Evolutionary conservation across 2,888 invertebrate genomes (phyloP).

Genomic region (Eupeodes luniger): DNA sequence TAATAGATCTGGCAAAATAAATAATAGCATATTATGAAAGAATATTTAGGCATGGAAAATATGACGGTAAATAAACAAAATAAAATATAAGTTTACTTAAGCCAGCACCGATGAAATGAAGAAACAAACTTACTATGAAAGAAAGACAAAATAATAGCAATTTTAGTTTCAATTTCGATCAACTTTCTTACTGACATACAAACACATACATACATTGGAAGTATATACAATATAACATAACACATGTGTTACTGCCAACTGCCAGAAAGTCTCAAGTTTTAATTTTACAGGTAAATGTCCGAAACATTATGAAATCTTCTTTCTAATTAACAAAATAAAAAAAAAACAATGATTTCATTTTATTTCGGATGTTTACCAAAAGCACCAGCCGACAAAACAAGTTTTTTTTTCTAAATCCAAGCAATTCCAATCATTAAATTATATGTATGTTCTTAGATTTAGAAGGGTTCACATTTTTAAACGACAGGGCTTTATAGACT

Average conservation of each 20-base stretch:
- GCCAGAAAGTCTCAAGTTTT: background rate
- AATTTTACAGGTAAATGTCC: background rate
- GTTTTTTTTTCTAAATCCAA: too few species aligned
- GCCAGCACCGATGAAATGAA: slow-evolving; percentile 27
- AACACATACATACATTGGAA: background rate
- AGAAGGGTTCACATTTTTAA: background rate
- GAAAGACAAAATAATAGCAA: background rate
- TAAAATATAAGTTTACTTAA: background rate
- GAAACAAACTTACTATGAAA: slow-evolving; percentile 6
- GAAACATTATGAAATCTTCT: background rate
- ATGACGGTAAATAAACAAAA: background rate
- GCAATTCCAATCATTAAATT: background rate
- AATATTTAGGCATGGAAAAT: background rate
- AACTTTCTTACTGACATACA: slow-evolving; percentile 4
- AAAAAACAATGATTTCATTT: background rate
- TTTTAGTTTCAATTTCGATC: background rate
- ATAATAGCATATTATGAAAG: background rate
- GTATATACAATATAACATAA: too few species aligned
- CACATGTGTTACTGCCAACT: background rate
- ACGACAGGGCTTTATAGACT: background rate
- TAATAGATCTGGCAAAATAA: slow-evolving; percentile 34
- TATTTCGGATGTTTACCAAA: slow-evolving; percentile 4
- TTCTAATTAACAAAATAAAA: background rate
- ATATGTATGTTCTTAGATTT: background rate
- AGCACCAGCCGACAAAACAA: too few species aligned